Percentiles rank a stretch among this genome's conserved stretches.
These are phyloP conservation scores for Phymatocera aterrima DNA, from an alignment of 2,888 invertebrate genomes.

Conservation along the genomic window DNA sequence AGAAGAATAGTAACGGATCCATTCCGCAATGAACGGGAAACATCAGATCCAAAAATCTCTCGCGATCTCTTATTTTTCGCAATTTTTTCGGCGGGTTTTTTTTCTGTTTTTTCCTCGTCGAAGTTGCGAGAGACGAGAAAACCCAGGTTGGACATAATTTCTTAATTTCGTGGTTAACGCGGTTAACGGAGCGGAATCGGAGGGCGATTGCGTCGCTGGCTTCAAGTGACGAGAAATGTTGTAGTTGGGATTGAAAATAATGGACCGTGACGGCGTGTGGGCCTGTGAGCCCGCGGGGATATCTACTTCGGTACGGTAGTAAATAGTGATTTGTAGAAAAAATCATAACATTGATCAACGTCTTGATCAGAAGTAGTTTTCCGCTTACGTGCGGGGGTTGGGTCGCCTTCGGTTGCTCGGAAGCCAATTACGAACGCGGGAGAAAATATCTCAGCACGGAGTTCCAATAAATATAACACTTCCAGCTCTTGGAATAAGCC, in stretches of 20 bases:
- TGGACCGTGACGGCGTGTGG: neutral
- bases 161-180: slow-evolving; percentile 5
- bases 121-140: neutral
- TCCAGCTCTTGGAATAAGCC: neutral
- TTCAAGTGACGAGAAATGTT: slow-evolving; percentile 36
- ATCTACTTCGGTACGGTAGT: neutral
- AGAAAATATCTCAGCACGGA: neutral
- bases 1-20: neutral
- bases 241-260: slow-evolving; percentile 32
- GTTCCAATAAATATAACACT: neutral
- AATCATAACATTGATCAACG: slow-evolving; percentile 32
- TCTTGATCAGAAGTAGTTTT: slow-evolving; percentile 29
- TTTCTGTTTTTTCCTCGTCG: neutral
- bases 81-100: neutral
- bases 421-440: neutral
- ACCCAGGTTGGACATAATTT: neutral
- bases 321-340: neutral
- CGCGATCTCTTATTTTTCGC: neutral
- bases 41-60: neutral
- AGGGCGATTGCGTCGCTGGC: neutral
- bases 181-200: slow-evolving; percentile 5
- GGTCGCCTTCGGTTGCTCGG: neutral
- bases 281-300: no score
- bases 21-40: neutral
- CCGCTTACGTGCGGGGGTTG: neutral